Conservation (phyloP, 2,113 vertebrate species). For the Nesogale talazaci region DNA sequence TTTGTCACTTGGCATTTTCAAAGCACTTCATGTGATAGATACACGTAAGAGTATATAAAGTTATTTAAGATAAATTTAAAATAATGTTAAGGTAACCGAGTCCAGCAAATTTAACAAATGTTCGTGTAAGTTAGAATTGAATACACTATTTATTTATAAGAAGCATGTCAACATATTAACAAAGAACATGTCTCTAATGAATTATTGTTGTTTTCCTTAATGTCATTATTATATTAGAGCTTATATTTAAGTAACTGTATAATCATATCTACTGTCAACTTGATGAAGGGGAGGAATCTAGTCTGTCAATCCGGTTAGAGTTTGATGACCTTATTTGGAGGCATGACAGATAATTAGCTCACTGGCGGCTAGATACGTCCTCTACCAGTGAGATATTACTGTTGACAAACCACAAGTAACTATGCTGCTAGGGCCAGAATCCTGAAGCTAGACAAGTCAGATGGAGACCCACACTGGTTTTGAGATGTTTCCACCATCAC, state of each 20-base stretch:
- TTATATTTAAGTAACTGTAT: neutral
- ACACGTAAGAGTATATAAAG: neutral
- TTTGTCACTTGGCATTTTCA: constrained; percentile 49
- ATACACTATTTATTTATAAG: neutral
- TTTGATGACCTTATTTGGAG: no score
- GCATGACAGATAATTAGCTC: no score
- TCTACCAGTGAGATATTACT: no score
- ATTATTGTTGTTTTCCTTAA: constrained; percentile 5
- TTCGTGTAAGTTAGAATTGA: constrained; percentile 24
- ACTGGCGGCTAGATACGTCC: no score
- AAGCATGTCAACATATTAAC: neutral
- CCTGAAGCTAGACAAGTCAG: no score
- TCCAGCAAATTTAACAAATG: constrained; percentile 25
- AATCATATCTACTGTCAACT: no score
- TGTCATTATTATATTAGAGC: neutral
- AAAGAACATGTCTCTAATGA: neutral
- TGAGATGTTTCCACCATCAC: no score
- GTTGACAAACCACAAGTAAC: no score
- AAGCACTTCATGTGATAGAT: constrained; percentile 26
- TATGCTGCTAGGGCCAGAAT: no score
- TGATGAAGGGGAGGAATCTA: no score
- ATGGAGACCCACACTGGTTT: no score
- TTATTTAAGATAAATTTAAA: constrained; percentile 12
- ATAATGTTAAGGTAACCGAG: neutral
- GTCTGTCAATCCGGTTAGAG: no score